These are phyloP conservation scores for Pilophorus perplexus DNA, from an alignment of 2,888 invertebrate genomes.

Conservation along the genomic window DNA sequence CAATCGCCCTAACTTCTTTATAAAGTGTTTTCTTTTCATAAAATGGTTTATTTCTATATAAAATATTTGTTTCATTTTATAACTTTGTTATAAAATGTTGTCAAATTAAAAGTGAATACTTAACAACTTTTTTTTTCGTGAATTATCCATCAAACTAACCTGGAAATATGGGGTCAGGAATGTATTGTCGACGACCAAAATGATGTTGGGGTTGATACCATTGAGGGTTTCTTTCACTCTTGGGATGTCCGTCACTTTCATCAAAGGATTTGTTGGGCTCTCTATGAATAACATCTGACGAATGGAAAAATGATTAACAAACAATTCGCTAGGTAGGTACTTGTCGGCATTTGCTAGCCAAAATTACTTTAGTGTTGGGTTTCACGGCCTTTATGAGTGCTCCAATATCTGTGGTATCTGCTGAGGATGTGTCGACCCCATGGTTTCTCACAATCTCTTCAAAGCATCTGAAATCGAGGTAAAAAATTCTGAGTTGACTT, in stretches of 20 bases:
- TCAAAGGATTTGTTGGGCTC: constrained; percentile 90
- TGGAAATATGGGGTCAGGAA: constrained; percentile 87
- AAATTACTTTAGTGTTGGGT: constrained; percentile 8
- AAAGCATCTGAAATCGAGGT: background rate
- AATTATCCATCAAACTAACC: too few species aligned
- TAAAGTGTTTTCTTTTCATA: too few species aligned
- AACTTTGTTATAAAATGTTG: too few species aligned
- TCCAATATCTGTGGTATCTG: background rate
- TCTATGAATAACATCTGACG: constrained; percentile 85
- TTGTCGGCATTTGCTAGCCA: background rate
- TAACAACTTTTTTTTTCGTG: too few species aligned
- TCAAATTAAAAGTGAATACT: too few species aligned
- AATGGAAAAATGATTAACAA: background rate
- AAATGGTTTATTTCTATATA: too few species aligned
- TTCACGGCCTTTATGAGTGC: background rate
- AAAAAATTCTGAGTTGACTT: too few species aligned
- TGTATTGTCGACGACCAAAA: constrained; percentile 90
- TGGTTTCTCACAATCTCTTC: background rate
- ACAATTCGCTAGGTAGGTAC: background rate
- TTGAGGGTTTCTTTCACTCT: constrained; percentile 65
- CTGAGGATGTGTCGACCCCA: background rate
- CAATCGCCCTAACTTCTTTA: too few species aligned
- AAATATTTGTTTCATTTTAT: too few species aligned
- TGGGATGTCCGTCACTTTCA: constrained; percentile 85
- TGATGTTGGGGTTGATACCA: constrained; percentile 55